A percentile compares a stretch with the other conserved stretches of the same genome.
Evolutionary conservation across 2,888 invertebrate genomes (phyloP).

Genomic region (Hirtodrosophila duncani): DNA sequence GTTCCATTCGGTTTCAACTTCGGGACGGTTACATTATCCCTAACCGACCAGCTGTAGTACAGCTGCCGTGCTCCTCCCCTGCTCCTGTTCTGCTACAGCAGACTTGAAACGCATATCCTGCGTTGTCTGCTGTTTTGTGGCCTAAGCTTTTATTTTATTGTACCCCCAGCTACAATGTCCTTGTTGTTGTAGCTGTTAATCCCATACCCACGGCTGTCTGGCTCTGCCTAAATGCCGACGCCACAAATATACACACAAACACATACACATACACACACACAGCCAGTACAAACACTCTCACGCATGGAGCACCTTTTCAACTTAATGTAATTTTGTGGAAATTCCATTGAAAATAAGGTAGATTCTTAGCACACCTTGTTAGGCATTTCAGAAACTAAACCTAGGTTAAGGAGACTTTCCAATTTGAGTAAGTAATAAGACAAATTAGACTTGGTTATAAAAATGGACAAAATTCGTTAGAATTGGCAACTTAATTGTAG

Average conservation of each 20-base stretch:
- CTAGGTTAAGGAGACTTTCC: no score
- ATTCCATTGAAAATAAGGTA: conserved; percentile 38
- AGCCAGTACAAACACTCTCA: conserved; percentile 10
- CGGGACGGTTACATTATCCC: no score
- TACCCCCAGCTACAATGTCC: conserved; percentile 10
- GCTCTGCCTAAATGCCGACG: conserved; percentile 35
- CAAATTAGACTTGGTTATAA: no score
- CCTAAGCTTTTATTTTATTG: conserved; percentile 58
- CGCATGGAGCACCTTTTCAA: no score
- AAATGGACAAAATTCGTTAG: background rate
- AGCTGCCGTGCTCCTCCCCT: no score
- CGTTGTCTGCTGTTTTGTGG: conserved; percentile 62
- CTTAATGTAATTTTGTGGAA: conserved; percentile 46
- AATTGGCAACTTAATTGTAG: no score
- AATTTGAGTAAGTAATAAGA: no score
- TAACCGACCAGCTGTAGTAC: no score
- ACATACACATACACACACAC: conserved; percentile 5
- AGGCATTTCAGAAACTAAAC: no score
- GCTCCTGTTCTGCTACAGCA: no score
- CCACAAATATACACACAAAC: conserved; percentile 10
- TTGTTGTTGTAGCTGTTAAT: conserved; percentile 20
- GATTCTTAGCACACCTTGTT: conserved; percentile 43
- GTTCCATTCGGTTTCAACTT: no score
- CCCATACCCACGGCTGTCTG: conserved; percentile 27
- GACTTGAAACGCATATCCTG: conserved; percentile 54